Evolutionary conservation across 2,797 vertebrate species (phyloP).

Genomic region (Gymnothorax reevesii): DNA sequence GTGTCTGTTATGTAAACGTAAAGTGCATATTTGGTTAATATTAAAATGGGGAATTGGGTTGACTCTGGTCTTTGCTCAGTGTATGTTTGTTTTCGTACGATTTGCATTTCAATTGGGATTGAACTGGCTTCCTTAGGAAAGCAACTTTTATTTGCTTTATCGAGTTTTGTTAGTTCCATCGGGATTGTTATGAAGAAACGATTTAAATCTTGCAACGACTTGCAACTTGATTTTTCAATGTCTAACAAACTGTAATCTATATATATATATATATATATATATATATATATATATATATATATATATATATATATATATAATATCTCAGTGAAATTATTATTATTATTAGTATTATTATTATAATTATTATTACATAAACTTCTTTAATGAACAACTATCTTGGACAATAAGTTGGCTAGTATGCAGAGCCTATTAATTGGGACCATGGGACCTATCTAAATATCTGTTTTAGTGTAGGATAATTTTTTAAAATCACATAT

Average conservation of each 20-base stretch:
- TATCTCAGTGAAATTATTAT: too few relatives aligned
- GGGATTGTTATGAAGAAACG: slow-evolving; percentile 35
- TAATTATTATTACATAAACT: too few relatives aligned
- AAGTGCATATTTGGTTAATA: slow-evolving; percentile 56
- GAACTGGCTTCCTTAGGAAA: slow-evolving; percentile 40
- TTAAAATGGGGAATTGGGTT: slow-evolving; percentile 50
- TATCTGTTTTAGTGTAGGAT: neutral
- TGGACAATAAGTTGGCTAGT: too few relatives aligned
- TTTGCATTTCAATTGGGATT: slow-evolving; percentile 64
- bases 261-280: too few relatives aligned
- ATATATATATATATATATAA: too few relatives aligned
- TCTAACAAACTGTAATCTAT: slow-evolving; percentile 7
- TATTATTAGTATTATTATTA: too few relatives aligned
- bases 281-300: too few relatives aligned
- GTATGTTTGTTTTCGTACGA: slow-evolving; percentile 63
- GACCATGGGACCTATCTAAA: too few relatives aligned
- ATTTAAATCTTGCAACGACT: slow-evolving; percentile 34
- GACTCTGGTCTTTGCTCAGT: slow-evolving; percentile 54
- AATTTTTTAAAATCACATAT: neutral
- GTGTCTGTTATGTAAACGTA: slow-evolving; percentile 57
- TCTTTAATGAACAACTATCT: too few relatives aligned
- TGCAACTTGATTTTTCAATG: slow-evolving; percentile 19
- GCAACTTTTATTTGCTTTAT: slow-evolving; percentile 54
- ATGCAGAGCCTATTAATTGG: too few relatives aligned
- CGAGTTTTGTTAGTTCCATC: slow-evolving; percentile 39